These are phyloP conservation scores for Squalus acanthias DNA, from an alignment of 2,797 vertebrate species.

Conservation along the genomic window DNA sequence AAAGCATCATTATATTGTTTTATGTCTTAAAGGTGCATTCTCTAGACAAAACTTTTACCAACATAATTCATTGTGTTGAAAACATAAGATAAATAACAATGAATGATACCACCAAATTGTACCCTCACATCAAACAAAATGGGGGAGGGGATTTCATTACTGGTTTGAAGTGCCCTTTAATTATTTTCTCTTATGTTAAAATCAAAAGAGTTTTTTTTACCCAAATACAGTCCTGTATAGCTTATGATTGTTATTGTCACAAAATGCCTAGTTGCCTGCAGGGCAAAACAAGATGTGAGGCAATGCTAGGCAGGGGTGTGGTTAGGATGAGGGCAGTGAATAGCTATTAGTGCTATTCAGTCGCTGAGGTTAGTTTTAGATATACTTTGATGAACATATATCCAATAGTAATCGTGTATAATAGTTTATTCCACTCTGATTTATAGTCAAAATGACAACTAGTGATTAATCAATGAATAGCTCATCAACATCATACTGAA, in stretches of 20 bases:
- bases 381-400: neutral
- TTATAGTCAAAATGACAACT: neutral
- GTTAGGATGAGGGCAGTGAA: neutral
- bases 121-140: neutral
- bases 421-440: neutral
- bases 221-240: neutral
- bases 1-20: conserved; percentile 8
- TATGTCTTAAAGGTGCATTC: neutral
- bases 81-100: neutral
- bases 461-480: neutral
- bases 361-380: neutral
- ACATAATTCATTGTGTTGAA: neutral
- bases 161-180: neutral
- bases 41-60: neutral
- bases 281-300: conserved; percentile 10
- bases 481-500: neutral
- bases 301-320: neutral
- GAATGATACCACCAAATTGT: neutral
- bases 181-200: conserved; percentile 18
- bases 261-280: neutral
- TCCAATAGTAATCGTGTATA: neutral
- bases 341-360: neutral
- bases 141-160: neutral
- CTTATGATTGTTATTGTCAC: neutral
- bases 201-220: neutral